Evolutionary conservation across 2,888 invertebrate genomes (phyloP), one percentile per base, ranked within the genome.

Genomic region (Seladonia tumulorum): DNA sequence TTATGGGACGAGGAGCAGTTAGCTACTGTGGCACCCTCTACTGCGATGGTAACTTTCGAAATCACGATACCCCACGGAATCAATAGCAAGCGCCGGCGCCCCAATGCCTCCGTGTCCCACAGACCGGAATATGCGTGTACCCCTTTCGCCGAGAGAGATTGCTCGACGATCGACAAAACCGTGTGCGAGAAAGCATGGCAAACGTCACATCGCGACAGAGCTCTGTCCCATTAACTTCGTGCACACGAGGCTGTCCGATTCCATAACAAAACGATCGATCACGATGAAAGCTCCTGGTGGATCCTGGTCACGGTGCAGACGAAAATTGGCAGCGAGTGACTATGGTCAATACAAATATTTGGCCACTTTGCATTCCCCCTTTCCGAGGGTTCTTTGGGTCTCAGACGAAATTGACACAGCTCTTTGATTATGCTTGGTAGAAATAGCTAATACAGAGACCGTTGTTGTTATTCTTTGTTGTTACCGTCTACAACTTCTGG

Each of bases 21-120:
- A 84, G 91, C 93, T 92, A 94, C 94, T 94, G 93, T 94, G 93
- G 94, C 94, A 93, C 94, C 94, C 93, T 94, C 93, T 93, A 92
- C 90, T 90, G 89, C 89, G 90, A 91, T 91, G 90, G 88, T 90
- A 92, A 93, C 92, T 92, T 94, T 93, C 91, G 91, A 92, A 92
- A 92, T 92, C 91, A 92, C 92, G 90, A 91, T 92, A 91, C 86
- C 79, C 82, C 47, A 87, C 89, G 86, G 92, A 94, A 94, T 94
- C 94, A 94, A 94, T 94, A 94, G 93, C 93, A 76, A 78, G 93
- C 93, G 93, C 93, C 93, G 93, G 93, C 93, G 93, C 93, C 88
- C 87, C 90, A 76, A 87, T 84, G 89, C 85, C 81, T 76, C 66
- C 81, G 79, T 77, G 85, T 80, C 85, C 85, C 79, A 85, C 82